Conservation (phyloP, 2,888 invertebrate species). For the Trilocha varians region DNA sequence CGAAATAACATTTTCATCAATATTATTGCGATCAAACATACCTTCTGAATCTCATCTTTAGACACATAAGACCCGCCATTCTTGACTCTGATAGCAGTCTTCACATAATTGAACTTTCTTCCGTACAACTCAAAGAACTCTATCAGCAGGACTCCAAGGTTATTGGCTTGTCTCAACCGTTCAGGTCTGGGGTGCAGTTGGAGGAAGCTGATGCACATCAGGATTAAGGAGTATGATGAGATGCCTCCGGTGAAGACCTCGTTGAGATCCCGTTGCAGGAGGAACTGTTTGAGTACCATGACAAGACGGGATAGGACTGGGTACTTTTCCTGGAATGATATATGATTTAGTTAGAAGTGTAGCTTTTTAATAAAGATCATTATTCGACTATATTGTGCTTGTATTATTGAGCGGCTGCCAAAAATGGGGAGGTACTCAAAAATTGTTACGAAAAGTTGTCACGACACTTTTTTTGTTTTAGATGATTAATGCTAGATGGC, state of each 20-base stretch:
- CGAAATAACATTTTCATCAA: too few relatives aligned
- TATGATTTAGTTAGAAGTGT: too few relatives aligned
- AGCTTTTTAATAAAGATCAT: too few relatives aligned
- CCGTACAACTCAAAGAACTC: constrained; percentile 99
- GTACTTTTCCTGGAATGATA: constrained; percentile 78
- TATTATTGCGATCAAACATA: constrained; percentile 15
- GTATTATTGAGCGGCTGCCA: too few relatives aligned
- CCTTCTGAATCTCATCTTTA: constrained; percentile 90
- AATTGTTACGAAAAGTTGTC: too few relatives aligned
- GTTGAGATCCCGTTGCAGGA: constrained; percentile 97
- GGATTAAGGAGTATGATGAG: constrained; percentile 97
- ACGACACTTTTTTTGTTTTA: too few relatives aligned
- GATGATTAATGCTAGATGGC: too few relatives aligned
- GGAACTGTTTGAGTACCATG: constrained; percentile 98
- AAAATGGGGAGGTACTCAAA: too few relatives aligned
- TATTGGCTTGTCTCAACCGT: constrained; percentile 75
- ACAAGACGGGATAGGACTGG: constrained; percentile 95
- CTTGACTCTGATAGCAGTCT: constrained; percentile 94
- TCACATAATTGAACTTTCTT: constrained; percentile 95
- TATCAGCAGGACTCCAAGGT: constrained; percentile 94
- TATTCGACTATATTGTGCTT: too few relatives aligned
- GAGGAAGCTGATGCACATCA: constrained; percentile 98
- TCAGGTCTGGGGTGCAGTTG: constrained; percentile 91
- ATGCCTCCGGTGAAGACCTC: constrained; percentile 99
- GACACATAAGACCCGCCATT: constrained; percentile 94